Conservation (phyloP, 2,888 invertebrate species). For the Choristoneura rosaceana region DNA sequence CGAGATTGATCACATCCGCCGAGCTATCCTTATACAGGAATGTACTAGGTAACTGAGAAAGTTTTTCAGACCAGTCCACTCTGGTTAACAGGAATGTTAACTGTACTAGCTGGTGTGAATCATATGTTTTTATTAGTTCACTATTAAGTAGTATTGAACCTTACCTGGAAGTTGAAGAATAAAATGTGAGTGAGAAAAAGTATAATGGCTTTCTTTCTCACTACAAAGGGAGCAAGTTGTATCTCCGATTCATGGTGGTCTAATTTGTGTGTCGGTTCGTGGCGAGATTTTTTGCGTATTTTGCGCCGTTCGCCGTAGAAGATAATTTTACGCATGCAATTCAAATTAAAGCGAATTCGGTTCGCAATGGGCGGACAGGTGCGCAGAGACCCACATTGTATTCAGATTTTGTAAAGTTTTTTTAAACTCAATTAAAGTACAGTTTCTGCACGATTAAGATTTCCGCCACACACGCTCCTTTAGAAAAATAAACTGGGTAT, state of each 20-base stretch:
- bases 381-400: slow-evolving; percentile 26
- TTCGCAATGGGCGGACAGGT: slow-evolving; percentile 38
- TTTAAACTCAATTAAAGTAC: slow-evolving; percentile 31
- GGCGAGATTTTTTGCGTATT: slow-evolving; percentile 17
- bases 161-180: background rate
- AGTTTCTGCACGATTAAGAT: slow-evolving; percentile 31
- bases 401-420: slow-evolving; percentile 27
- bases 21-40: slow-evolving; percentile 38
- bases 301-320: slow-evolving; percentile 5
- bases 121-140: background rate
- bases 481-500: background rate
- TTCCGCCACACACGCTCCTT: slow-evolving; percentile 29
- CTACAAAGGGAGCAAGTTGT: background rate
- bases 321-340: slow-evolving; percentile 40
- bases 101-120: slow-evolving; percentile 8
- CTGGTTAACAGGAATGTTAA: slow-evolving; percentile 17
- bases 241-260: slow-evolving; percentile 27
- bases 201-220: background rate
- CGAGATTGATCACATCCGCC: slow-evolving; percentile 40
- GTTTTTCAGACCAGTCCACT: slow-evolving; percentile 9
- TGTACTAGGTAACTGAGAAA: slow-evolving; percentile 24
- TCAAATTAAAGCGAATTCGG: slow-evolving; percentile 37
- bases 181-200: background rate
- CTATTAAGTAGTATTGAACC: background rate
- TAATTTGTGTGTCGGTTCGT: slow-evolving; percentile 19